Percentiles rank a stretch among this genome's conserved stretches.
Evolutionary conservation across 2,113 vertebrate species (phyloP).

Genomic region (Urocolius indicus): DNA sequence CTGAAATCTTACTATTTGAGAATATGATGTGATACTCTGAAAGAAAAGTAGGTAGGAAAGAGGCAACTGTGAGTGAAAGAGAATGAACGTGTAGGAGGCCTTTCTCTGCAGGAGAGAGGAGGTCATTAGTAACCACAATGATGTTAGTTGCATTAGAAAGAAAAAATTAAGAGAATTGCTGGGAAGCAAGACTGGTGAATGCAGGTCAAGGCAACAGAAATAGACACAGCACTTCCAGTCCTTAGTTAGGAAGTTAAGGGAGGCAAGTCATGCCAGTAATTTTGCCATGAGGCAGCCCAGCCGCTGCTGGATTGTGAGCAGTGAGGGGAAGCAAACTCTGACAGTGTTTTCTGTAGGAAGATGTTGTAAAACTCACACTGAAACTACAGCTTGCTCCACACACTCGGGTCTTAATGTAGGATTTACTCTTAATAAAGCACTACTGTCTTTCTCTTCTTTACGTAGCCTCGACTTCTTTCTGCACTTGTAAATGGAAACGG

Average conservation of each 20-base stretch:
- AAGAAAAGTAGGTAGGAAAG: not conserved
- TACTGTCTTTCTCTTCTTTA: not conserved
- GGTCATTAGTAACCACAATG: not conserved
- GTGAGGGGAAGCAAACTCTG: not conserved
- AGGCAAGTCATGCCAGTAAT: not conserved
- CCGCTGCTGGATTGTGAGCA: not conserved
- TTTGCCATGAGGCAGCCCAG: not conserved
- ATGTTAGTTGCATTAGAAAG: not conserved
- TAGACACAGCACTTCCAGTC: not conserved
- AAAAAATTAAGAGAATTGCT: not conserved
- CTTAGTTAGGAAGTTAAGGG: not conserved
- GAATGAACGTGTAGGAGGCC: not conserved
- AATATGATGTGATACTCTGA: not conserved
- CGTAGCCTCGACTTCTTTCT: not conserved
- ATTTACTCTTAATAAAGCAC: not conserved
- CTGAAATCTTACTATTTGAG: not conserved
- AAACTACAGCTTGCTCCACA: not conserved
- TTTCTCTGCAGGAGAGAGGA: not conserved
- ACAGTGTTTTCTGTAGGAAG: not conserved
- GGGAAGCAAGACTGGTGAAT: not conserved
- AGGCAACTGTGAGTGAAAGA: not conserved
- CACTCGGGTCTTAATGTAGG: not conserved
- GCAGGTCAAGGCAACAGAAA: not conserved
- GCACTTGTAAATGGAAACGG: fast-evolving
- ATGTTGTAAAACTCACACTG: not conserved